A percentile compares a stretch with the other conserved stretches of the same genome.
Conservation (phyloP, 2,888 invertebrate genomes). For the Acanthosepion esculentum region DNA sequence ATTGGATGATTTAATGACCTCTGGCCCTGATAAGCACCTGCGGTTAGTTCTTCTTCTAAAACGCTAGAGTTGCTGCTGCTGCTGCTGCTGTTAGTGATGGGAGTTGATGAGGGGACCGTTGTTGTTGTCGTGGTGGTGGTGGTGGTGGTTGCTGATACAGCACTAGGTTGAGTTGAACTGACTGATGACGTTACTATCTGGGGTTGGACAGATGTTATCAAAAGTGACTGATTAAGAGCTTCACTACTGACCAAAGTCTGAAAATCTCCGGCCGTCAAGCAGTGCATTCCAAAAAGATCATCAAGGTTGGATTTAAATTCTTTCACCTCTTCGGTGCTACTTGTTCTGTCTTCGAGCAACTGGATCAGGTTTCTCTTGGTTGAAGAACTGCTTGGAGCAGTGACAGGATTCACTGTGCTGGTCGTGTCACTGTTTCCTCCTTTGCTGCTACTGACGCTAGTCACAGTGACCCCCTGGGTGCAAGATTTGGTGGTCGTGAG, state of each 20-base stretch:
- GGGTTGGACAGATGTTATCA: neutral
- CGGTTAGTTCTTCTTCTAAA: neutral
- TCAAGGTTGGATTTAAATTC: slow-evolving; percentile 33
- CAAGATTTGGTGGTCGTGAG: neutral
- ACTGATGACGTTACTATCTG: neutral
- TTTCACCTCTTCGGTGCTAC: neutral
- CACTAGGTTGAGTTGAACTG: neutral
- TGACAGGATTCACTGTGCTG: neutral
- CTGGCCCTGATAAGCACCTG: slow-evolving; percentile 2
- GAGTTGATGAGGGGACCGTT: neutral
- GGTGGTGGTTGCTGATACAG: neutral
- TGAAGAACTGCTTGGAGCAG: neutral
- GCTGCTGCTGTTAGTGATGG: neutral
- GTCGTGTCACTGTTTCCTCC: neutral
- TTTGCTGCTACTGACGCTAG: neutral
- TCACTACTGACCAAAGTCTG: neutral
- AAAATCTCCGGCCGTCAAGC: neutral
- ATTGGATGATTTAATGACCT: neutral
- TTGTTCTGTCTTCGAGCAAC: neutral
- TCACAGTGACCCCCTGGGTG: neutral
- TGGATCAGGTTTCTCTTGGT: neutral
- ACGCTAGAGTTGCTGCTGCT: slow-evolving; percentile 39
- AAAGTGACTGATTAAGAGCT: neutral
- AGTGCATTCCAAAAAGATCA: neutral
- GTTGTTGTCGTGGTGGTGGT: neutral